Evolutionary conservation across 1,140 invertebrate species (phyloP).

Genomic region (Drosophila tsacasi): DNA sequence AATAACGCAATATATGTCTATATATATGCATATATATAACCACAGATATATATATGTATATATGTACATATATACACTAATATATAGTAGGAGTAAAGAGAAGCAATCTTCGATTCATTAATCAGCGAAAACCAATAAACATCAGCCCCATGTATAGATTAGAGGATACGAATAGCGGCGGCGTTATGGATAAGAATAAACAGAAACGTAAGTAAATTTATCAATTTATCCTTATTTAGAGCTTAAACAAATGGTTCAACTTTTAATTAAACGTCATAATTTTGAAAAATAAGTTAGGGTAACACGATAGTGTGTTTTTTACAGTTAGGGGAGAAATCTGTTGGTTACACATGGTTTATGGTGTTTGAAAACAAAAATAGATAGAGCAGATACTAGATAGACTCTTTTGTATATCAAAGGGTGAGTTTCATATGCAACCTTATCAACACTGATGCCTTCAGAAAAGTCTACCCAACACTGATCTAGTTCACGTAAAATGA

Average conservation of each 20-base stretch:
- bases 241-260: not conserved
- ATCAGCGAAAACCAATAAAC: conserved; percentile 58
- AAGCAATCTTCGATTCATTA: conserved; percentile 45
- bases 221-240: not conserved
- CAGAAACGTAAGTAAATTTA: conserved; percentile 79
- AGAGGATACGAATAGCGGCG: conserved; percentile 83
- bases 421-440: too few species aligned
- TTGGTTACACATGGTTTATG: not conserved
- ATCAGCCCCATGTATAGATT: conserved; percentile 82
- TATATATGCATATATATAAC: conserved; percentile 32
- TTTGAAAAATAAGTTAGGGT: too few species aligned
- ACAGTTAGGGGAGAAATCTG: not conserved
- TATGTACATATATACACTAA: conserved; percentile 39
- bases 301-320: too few species aligned
- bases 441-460: too few species aligned
- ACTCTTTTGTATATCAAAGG: too few species aligned
- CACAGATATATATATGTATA: conserved; percentile 43
- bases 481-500: too few species aligned
- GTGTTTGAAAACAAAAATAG: not conserved
- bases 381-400: not conserved
- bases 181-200: conserved; percentile 84
- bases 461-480: too few species aligned
- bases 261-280: too few species aligned
- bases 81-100: conserved; percentile 27
- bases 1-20: conserved; percentile 63